Evolutionary conservation across 2,888 invertebrate species (phyloP), one percentile per base, ranked within the genome.

Genomic region (Mimumesa dahlbomi): DNA sequence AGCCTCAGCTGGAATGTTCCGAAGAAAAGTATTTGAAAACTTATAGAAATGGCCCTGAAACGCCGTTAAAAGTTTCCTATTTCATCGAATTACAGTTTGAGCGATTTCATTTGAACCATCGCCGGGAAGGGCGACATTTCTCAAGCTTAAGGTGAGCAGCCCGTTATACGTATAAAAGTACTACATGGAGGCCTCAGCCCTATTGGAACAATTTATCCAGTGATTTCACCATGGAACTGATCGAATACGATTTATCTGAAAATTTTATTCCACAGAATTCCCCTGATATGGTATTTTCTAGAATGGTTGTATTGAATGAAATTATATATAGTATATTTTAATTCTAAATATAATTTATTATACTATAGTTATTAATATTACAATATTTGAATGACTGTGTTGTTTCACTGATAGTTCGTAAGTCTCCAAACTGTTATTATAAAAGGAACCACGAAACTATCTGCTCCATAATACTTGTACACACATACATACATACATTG

Each of bases 31-130:
- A 52, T 36, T 38, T 13, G 7, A n/a, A 7, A 31, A 49, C n/a
- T 54, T 48, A 48, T 21, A 18, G 7, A 25, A 59, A 53, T 59
- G 1, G 38, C 13, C 13, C 5, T 9, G 7, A 22, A 16, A 43
- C 34, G 49, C 59, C 62, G 62, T 76, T 74, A 76, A 79, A 76
- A 69, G 70, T 76, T 77, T 76, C 69, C 65, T 67, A 71, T 74
- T 77, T 76, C 67, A 50, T 45, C 34, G 71, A 76, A 79, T 76
- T 75, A 73, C 62, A 53, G 49, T 57, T 70, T 68, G 67, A 73
- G 52, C 52, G 69, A 75, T 73, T 75, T 50, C 75, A 67, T 68
- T 64, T 31, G 19, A 42, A 19, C 18, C 29, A 42, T 53, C 49
- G 53, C 38, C 1, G 63, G 57, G 34, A 57, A 59, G 58, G 70